Base-by-base conservation (phyloP, 2,888 invertebrate species). In the Dione juno region DNA sequence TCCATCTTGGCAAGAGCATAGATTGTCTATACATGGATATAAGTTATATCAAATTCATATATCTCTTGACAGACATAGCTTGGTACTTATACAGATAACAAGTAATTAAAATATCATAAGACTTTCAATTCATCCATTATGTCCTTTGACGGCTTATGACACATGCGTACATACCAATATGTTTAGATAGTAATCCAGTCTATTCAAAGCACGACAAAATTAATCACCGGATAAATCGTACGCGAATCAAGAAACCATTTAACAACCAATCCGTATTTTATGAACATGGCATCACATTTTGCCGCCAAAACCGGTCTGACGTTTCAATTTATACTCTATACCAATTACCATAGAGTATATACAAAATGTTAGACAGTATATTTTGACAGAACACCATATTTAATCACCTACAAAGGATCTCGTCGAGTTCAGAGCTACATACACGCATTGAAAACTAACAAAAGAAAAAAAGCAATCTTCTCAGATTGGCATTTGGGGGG, bases 381-480 rank as follows among this genome's bases (percentile, higher is more conserved):
- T 76, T 75, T 76, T 77, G 73, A 76, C 73, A 73, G 74, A 67
- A 75, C 78, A 80, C 81, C 84, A 89, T 88, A 91, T 92, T 92
- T 92, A 92, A 92, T 92, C 92, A 90, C 84, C 87, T 88, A 92
- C 92, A 93, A 93, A 90, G 87, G 88, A 85, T 84, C 84, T 77
- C 81, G 84, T 82, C 77, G 81, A 77, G 81, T 84, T 84, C 85
- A 85, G 83, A 83, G 85, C 82, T 81, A 88, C 90, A 90, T 88
- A 84, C 87, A 80, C 84, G 88, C 89, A 92, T 92, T 92, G 90
- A 91, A 88, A 89, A 91, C 90, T 89, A 86, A 93, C 92, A 93
- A 93, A 92, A 88, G 92, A 91, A 92, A 90, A 91, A 93, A 93
- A 93, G 92, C 92, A 92, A 93, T 92, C 92, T 90, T 85, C 82